Percentiles rank a stretch among this genome's conserved stretches.
Conservation (phyloP, 2,888 invertebrate genomes). For the Maniola hyperantus region DNA sequence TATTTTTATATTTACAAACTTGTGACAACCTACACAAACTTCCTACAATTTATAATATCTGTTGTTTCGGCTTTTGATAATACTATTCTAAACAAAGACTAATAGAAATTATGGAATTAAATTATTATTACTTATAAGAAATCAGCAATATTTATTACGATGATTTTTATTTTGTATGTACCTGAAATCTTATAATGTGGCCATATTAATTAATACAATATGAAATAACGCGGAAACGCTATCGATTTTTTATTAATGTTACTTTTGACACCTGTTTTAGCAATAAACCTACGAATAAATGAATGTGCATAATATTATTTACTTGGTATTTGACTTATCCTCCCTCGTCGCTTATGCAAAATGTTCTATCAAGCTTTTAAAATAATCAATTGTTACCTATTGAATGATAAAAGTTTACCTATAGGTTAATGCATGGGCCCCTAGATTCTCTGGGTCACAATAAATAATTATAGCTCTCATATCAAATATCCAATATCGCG, state of each 20-base stretch:
- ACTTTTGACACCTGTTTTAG: conserved; percentile 73
- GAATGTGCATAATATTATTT: conserved; percentile 66
- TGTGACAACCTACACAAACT: conserved; percentile 56
- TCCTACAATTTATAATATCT: conserved; percentile 35
- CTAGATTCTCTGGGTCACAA: too few relatives aligned
- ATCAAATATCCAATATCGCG: too few relatives aligned
- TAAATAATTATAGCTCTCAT: too few relatives aligned
- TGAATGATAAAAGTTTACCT: too few relatives aligned
- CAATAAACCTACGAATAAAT: conserved; percentile 73
- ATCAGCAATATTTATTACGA: conserved; percentile 68
- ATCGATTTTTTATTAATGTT: conserved; percentile 60
- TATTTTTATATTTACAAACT: conserved; percentile 43
- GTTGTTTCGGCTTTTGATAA: conserved; percentile 68
- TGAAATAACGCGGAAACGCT: conserved; percentile 54
- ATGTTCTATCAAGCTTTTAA: too few relatives aligned
- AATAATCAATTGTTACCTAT: too few relatives aligned
- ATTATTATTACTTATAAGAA: conserved; percentile 68
- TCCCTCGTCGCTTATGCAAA: too few relatives aligned
- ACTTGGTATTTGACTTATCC: conserved; percentile 45
- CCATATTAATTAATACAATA: conserved; percentile 74
- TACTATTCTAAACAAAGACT: conserved; percentile 71
- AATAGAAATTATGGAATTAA: conserved; percentile 73
- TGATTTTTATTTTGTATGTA: conserved; percentile 72
- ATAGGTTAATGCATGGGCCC: too few relatives aligned
- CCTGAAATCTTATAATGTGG: conserved; percentile 80